These are phyloP conservation scores for Leucosticte australis DNA, from an alignment of 2,113 vertebrate genomes.

Conservation along the genomic window DNA sequence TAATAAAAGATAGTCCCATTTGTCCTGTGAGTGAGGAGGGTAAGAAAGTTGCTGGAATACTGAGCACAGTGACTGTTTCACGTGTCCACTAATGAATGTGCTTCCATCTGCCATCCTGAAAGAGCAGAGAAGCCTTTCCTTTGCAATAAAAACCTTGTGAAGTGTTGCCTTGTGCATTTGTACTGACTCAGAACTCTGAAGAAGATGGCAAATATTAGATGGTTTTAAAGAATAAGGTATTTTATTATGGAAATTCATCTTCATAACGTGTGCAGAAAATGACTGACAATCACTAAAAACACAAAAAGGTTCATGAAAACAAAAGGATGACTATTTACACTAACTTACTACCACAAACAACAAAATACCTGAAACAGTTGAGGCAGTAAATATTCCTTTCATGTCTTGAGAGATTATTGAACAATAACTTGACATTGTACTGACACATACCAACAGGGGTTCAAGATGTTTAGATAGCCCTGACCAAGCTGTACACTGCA, in stretches of 20 bases:
- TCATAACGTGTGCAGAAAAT: not conserved
- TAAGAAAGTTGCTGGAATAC: not conserved
- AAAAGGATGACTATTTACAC: constrained; percentile 17
- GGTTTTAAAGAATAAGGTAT: not conserved
- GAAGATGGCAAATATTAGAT: not conserved
- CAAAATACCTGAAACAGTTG: constrained; percentile 22
- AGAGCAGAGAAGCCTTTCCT: not conserved
- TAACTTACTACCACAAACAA: not conserved
- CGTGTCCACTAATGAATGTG: not conserved
- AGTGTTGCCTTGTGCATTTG: not conserved
- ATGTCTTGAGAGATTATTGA: constrained; percentile 56
- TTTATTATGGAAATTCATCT: constrained; percentile 33
- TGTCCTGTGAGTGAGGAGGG: not conserved
- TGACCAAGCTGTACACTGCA: constrained; percentile 55
- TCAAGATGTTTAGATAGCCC: constrained; percentile 60
- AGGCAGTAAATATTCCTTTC: constrained; percentile 51
- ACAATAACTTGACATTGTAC: constrained; percentile 62
- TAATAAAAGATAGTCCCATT: not conserved
- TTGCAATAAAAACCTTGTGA: not conserved
- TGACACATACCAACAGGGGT: constrained; percentile 57
- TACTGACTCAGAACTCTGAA: not conserved
- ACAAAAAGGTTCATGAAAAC: not conserved
- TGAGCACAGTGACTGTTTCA: not conserved
- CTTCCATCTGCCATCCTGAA: not conserved
- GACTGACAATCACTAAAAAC: not conserved